Evolutionary conservation across 1,140 invertebrate genomes (phyloP).

Genomic region (Drosophila suzukii): DNA sequence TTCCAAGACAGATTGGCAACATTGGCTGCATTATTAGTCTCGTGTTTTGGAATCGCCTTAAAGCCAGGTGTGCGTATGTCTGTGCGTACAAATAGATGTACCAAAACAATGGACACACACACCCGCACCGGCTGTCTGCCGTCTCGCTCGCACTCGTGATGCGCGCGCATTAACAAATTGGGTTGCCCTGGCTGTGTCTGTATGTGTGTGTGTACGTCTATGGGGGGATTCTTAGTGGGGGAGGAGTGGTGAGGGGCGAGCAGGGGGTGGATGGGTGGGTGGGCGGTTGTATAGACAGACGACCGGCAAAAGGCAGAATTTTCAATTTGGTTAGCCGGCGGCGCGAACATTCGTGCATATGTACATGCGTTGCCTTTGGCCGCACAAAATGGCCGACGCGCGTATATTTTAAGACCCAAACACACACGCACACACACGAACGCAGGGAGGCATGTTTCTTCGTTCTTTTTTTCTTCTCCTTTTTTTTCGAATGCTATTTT

Average conservation of each 20-base stretch:
- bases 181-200: constrained; percentile 49
- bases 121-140: constrained; percentile 24
- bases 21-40: constrained; percentile 3
- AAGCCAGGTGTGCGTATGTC: not conserved
- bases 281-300: constrained; percentile 46
- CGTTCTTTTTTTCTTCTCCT: constrained; percentile 42
- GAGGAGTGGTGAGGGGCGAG: not conserved
- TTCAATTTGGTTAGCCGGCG: constrained; percentile 71
- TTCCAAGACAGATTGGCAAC: no score
- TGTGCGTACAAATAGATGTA: constrained; percentile 77
- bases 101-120: constrained; percentile 75
- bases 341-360: constrained; percentile 45
- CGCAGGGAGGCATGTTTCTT: constrained; percentile 33
- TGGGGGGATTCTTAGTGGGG: not conserved
- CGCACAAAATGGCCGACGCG: constrained; percentile 82
- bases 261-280: constrained; percentile 21
- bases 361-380: constrained; percentile 27
- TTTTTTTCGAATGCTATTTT: constrained; percentile 73
- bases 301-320: constrained; percentile 76
- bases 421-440: constrained; percentile 44
- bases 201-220: constrained; percentile 15
- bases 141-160: constrained; percentile 34
- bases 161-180: constrained; percentile 62
- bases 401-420: constrained; percentile 79
- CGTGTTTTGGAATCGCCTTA: constrained; percentile 11